Evolutionary conservation across 2,113 vertebrate species (phyloP).

Genomic region (Ceyx margarethae): DNA sequence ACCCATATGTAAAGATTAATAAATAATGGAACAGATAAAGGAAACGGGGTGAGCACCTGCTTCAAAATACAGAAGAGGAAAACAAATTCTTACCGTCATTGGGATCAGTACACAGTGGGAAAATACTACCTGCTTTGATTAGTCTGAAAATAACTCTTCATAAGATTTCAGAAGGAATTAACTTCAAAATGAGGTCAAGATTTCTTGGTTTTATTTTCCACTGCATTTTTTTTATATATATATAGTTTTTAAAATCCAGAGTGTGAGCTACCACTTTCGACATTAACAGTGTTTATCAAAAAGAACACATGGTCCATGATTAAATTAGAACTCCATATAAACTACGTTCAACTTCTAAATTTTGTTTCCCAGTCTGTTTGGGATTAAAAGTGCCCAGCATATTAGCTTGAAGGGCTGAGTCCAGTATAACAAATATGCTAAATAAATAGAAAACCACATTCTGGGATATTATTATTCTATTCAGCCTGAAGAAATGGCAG

Average conservation of each 20-base stretch:
- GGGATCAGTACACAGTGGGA: not conserved
- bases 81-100: not conserved
- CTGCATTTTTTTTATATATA: not conserved
- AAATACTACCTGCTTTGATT: not conserved
- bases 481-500: not conserved
- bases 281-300: not conserved
- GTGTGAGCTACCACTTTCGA: not conserved
- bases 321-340: not conserved
- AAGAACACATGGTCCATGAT: not conserved
- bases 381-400: not conserved
- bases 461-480: not conserved
- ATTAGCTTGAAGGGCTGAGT: not conserved
- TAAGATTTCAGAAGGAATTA: not conserved
- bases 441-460: not conserved
- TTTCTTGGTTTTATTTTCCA: not conserved
- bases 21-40: not conserved
- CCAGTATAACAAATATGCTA: not conserved
- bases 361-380: not conserved
- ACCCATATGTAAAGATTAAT: not conserved
- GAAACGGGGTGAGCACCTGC: not conserved
- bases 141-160: not conserved
- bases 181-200: not conserved
- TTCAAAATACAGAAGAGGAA: not conserved
- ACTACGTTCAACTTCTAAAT: not conserved
- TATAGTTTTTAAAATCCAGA: not conserved